phyloP scores from a whole-genome alignment of 2,113 vertebrate species.

The Centrocercus urophasianus region DNA sequence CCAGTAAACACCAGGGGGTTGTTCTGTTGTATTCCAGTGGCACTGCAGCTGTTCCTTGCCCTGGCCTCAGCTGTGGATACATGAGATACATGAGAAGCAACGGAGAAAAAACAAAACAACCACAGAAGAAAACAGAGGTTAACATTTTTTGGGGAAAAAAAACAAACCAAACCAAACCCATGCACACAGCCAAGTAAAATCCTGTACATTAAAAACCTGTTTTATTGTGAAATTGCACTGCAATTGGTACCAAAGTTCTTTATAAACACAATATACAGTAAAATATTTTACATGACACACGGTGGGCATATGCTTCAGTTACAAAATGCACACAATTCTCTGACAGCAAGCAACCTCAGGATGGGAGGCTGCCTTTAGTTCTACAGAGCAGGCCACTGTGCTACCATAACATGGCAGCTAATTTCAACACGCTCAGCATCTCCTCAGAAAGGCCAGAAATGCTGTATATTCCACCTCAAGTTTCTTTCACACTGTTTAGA shows the following conservation, averaged over 20 bases:
- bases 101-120: not conserved
- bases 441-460: not conserved
- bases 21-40: not conserved
- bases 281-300: conserved; percentile 60
- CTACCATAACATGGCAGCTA: not conserved
- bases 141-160: not conserved
- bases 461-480: not conserved
- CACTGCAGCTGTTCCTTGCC: not conserved
- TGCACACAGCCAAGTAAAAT: not conserved
- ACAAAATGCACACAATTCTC: conserved; percentile 73
- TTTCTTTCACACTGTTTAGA: not conserved
- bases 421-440: not conserved
- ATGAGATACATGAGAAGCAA: not conserved
- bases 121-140: not conserved
- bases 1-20: not conserved
- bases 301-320: not conserved
- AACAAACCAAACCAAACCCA: not conserved
- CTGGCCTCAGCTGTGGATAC: not conserved
- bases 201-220: not conserved
- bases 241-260: conserved; percentile 50
- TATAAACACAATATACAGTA: conserved; percentile 72
- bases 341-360: not conserved
- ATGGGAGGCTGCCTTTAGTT: not conserved
- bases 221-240: conserved; percentile 59
- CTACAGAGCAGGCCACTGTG: not conserved